phyloP scores from a whole-genome alignment of 1,140 invertebrate species.

The Sitodiplosis mosellana region DNA sequence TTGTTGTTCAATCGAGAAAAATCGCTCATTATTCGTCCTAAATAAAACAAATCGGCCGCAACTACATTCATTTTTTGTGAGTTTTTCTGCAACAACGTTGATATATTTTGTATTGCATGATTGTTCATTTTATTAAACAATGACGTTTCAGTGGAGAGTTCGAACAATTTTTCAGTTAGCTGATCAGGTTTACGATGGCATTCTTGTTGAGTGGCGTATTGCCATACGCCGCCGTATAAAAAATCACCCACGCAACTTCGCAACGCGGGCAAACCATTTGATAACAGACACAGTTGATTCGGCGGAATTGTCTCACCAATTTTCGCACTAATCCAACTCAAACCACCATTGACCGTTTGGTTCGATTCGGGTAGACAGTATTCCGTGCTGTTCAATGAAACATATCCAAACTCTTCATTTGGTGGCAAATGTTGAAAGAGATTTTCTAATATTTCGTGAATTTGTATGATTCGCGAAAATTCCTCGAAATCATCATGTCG shows the following conservation, averaged over 20 bases:
- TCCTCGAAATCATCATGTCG: constrained; percentile 2
- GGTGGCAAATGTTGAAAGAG: not conserved
- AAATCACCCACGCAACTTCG: constrained; percentile 15
- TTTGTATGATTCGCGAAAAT: not conserved
- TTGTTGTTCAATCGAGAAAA: constrained; percentile 17
- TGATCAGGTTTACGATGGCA: not conserved
- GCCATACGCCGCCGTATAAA: constrained; percentile 16
- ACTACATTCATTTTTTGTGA: constrained; percentile 15
- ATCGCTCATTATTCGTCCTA: constrained; percentile 28
- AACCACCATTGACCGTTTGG: not conserved
- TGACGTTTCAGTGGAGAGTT: not conserved
- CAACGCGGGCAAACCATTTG: constrained; percentile 11
- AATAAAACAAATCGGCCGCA: constrained; percentile 30
- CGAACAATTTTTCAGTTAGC: not conserved
- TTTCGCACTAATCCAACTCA: constrained; percentile 12
- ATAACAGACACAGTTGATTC: constrained; percentile 13
- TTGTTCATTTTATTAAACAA: constrained; percentile 3
- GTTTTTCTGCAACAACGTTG: not conserved
- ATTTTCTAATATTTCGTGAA: not conserved
- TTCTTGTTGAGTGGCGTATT: not conserved
- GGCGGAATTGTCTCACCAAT: constrained; percentile 9
- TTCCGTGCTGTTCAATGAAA: constrained; percentile 11
- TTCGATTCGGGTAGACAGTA: constrained; percentile 15
- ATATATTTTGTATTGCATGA: not conserved
- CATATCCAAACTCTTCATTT: not conserved